These are phyloP conservation scores for Incurvaria masculella DNA, from an alignment of 2,888 invertebrate species.

Conservation along the genomic window DNA sequence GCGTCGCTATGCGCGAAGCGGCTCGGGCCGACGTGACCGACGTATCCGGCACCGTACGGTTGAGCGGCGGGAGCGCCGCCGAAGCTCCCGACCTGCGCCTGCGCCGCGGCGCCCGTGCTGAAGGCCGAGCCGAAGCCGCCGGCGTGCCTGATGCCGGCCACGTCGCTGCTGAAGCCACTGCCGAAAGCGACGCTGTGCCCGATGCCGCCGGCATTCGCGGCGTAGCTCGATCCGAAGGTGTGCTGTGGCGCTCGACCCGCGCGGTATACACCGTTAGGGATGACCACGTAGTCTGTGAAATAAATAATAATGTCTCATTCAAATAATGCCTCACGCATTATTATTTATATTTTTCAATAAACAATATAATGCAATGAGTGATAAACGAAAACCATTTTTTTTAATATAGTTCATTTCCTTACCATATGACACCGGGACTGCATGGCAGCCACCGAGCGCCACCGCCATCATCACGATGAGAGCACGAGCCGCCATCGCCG, in stretches of 20 bases:
- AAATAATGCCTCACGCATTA: no score
- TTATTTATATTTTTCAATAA: no score
- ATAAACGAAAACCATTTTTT: background rate
- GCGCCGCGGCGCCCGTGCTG: constrained; percentile 28
- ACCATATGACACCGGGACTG: constrained; percentile 30
- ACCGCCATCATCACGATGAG: constrained; percentile 25
- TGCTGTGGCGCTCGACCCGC: background rate
- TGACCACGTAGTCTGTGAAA: no score
- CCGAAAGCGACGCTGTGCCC: constrained; percentile 28
- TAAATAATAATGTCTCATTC: no score
- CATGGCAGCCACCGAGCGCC: constrained; percentile 26
- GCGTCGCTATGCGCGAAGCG: constrained; percentile 13
- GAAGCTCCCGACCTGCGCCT: constrained; percentile 27
- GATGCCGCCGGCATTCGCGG: background rate
- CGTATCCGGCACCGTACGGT: constrained; percentile 26
- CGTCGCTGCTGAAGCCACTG: constrained; percentile 41
- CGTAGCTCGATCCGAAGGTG: background rate
- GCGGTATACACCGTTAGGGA: background rate
- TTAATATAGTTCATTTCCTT: no score
- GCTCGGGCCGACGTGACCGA: background rate
- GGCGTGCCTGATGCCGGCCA: constrained; percentile 41
- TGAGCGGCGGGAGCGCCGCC: constrained; percentile 25
- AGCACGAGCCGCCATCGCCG: background rate
- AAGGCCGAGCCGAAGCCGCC: constrained; percentile 34
- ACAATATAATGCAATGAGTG: no score